Conservation (phyloP, 37 sponge, comb jelly and placozoan species). For the Spongilla lacustris region DNA sequence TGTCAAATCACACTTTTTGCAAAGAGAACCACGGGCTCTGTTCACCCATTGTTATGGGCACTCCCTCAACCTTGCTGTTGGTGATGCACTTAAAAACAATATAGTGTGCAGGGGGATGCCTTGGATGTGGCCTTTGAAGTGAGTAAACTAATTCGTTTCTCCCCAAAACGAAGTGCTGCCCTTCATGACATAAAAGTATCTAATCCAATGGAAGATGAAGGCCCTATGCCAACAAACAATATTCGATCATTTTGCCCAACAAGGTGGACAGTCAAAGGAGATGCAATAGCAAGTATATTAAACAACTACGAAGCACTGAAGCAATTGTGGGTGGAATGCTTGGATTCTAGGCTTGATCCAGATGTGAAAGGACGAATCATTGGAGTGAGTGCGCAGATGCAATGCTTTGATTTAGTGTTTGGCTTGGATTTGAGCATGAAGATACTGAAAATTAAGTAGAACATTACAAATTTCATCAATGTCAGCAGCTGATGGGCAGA, state of each 20-base stretch:
- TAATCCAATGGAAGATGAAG: neutral
- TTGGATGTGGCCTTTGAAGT: slow-evolving; percentile 53
- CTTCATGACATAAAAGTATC: slow-evolving; percentile 48
- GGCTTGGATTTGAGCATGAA: slow-evolving; percentile 66
- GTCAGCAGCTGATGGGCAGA: slow-evolving; percentile 59
- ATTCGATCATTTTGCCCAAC: slow-evolving; percentile 59
- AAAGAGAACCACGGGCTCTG: slow-evolving; percentile 55
- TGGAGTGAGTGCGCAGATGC: slow-evolving; percentile 57
- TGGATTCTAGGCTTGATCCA: slow-evolving; percentile 45
- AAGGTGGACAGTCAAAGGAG: slow-evolving; percentile 46
- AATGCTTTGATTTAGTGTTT: slow-evolving; percentile 48
- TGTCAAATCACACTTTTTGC: slow-evolving; percentile 17
- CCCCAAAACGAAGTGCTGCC: slow-evolving; percentile 63
- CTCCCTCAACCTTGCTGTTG: slow-evolving; percentile 64
- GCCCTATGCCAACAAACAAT: slow-evolving; percentile 9
- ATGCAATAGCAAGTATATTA: slow-evolving; percentile 27
- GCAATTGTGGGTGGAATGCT: slow-evolving; percentile 65
- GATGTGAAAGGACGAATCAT: slow-evolving; percentile 74
- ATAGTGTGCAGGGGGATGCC: slow-evolving; percentile 55
- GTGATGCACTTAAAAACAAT: slow-evolving; percentile 49
- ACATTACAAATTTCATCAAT: slow-evolving; percentile 54
- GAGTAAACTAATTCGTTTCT: slow-evolving; percentile 39
- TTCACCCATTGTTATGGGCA: slow-evolving; percentile 78
- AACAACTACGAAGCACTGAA: slow-evolving; percentile 34
- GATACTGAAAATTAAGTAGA: slow-evolving; percentile 53